Base-by-base conservation (phyloP, 2,113 vertebrate species). In the Oryctolagus cuniculus region DNA sequence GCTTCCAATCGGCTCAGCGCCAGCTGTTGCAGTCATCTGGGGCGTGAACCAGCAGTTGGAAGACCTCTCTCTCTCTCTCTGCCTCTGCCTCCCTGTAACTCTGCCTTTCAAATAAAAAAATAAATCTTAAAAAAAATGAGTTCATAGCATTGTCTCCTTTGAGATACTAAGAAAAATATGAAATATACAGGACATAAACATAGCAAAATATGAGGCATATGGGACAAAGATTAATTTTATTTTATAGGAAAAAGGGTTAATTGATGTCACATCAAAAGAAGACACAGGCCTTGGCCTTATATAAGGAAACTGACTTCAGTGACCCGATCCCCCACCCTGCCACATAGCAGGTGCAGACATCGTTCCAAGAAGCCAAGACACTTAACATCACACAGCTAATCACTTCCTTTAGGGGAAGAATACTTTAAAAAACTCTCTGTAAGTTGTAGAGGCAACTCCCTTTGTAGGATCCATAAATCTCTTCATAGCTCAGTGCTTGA, bases 151-250 rank as follows among this genome's bases (percentile, higher is more conserved):
- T 58, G 19, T 58, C 55, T 58, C 55, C 12, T 58, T 58, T 58
- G 13, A 58, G 55, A 58, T 19, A 15, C 19, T 17, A 58, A 58
- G 55, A 58, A 21, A 58, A 58, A 58, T 19, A 58, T 19, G 55
- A 58, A 58, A 58, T 19, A 58, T 19, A 58, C 55, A 58, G 55
- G 55, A 58, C 55, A 58, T 58, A 58, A 11, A 58, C 55, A 16
- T 58, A 97, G 55, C 38, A 92, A 97, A 95, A 44, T 34, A 85
- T 29, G 31, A 89, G 53, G 13, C 58, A 24, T 22, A 25, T 21
- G 86, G 22, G 34, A 69, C 22, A 84, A 67, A 53, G 53, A 44
- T 72, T 79, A 36, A 29, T 66, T 27, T 88, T 91, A 38, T 83
- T 93, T 93, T 69, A 66, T 5, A 74, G 63, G 70, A 64, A 73